A percentile compares a stretch with the other conserved stretches of the same genome.
Evolutionary conservation across 2,888 invertebrate species (phyloP).

Genomic region (Ernsta delagoae): DNA sequence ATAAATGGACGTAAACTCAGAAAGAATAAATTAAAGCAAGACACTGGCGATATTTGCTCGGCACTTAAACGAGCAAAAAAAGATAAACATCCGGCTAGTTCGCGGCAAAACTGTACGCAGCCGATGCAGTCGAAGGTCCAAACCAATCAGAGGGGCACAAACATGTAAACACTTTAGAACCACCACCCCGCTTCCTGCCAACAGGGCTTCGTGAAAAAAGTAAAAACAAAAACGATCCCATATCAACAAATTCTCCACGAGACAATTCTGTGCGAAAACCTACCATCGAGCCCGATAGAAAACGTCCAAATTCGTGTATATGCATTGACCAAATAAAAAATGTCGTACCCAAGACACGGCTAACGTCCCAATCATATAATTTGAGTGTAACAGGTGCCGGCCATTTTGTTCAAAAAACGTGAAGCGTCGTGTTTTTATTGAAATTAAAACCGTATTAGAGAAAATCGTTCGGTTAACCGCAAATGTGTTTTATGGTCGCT

Average conservation of each 20-base stretch:
- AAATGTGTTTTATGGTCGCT: constrained; percentile 57
- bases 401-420: constrained; percentile 50
- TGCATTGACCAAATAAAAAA: constrained; percentile 23
- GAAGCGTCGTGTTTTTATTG: constrained; percentile 55
- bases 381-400: constrained; percentile 65
- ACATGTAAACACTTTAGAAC: constrained; percentile 68
- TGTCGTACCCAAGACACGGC: constrained; percentile 43
- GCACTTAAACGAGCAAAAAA: constrained; percentile 68
- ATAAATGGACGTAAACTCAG: constrained; percentile 16
- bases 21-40: constrained; percentile 26
- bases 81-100: constrained; percentile 59
- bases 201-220: constrained; percentile 45
- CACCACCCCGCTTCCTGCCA: constrained; percentile 56
- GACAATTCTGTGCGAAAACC: constrained; percentile 39
- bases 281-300: constrained; percentile 41
- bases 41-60: constrained; percentile 61
- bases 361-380: constrained; percentile 53
- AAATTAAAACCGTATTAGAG: constrained; percentile 74
- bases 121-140: constrained; percentile 68
- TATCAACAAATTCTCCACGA: constrained; percentile 50
- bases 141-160: constrained; percentile 68
- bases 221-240: constrained; percentile 49
- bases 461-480: constrained; percentile 70
- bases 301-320: constrained; percentile 46
- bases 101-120: constrained; percentile 68